These are phyloP conservation scores for Hermaeophaga mercurialis DNA, from an alignment of 2,888 invertebrate species.

Conservation along the genomic window DNA sequence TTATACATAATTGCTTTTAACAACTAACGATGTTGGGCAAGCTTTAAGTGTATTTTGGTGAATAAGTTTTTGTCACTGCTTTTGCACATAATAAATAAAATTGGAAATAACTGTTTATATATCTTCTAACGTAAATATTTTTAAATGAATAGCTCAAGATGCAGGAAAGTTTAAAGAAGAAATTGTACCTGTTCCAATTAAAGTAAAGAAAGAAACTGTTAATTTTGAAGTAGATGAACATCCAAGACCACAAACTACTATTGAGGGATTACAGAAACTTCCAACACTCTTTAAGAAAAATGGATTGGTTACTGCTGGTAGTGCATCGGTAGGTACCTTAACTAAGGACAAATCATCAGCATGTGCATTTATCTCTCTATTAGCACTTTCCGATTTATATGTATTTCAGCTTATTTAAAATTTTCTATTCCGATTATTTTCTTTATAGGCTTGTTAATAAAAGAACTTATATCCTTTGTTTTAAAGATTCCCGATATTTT, in stretches of 20 bases:
- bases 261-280: conserved; percentile 84
- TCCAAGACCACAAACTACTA: conserved; percentile 85
- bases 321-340: conserved; percentile 77
- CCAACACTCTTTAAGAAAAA: conserved; percentile 91
- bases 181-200: conserved; percentile 83
- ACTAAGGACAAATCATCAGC: too few relatives aligned
- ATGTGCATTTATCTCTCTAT: too few relatives aligned
- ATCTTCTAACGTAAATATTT: too few relatives aligned
- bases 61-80: not conserved
- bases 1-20: too few relatives aligned
- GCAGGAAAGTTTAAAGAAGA: conserved; percentile 89
- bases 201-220: conserved; percentile 82
- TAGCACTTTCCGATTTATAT: too few relatives aligned
- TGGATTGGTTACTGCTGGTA: conserved; percentile 92
- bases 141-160: conserved; percentile 88
- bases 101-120: too few relatives aligned
- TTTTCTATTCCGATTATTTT: too few relatives aligned
- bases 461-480: too few relatives aligned
- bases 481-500: not conserved
- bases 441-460: too few relatives aligned
- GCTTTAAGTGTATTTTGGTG: too few relatives aligned
- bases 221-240: conserved; percentile 88
- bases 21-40: too few relatives aligned
- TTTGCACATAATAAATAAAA: not conserved
- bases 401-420: too few relatives aligned